Percentiles rank a stretch among this genome's conserved stretches.
These are phyloP conservation scores for Melanostigma gelatinosum DNA, from an alignment of 2,113 vertebrate species.

Conservation along the genomic window DNA sequence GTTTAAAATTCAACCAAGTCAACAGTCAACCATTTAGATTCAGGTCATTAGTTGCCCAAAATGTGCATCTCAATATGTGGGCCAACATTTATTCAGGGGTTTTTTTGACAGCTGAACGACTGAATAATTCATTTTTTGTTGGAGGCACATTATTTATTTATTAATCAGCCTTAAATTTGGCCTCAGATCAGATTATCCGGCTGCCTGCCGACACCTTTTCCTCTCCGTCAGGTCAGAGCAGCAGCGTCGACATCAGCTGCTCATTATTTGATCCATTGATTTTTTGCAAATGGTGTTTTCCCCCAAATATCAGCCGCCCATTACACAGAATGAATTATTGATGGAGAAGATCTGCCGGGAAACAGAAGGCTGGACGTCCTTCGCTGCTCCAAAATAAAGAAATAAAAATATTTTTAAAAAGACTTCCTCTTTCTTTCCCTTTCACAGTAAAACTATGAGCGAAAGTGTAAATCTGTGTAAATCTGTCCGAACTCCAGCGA, in stretches of 20 bases:
- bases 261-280: constrained; percentile 75
- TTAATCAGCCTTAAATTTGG: constrained; percentile 74
- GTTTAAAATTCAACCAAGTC: constrained; percentile 60
- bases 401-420: background rate
- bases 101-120: constrained; percentile 65
- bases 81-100: constrained; percentile 72
- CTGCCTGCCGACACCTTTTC: constrained; percentile 52
- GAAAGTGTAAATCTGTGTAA: constrained; percentile 26
- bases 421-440: background rate
- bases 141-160: constrained; percentile 76
- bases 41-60: constrained; percentile 64
- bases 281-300: constrained; percentile 71
- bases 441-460: background rate
- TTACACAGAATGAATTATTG: constrained; percentile 68
- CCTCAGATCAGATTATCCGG: constrained; percentile 66
- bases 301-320: constrained; percentile 65
- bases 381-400: background rate
- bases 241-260: constrained; percentile 47
- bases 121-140: constrained; percentile 80
- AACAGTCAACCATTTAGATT: constrained; percentile 56
- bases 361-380: constrained; percentile 54
- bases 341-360: constrained; percentile 55
- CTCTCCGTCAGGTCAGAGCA: constrained; percentile 23
- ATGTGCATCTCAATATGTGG: constrained; percentile 74
- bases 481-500: constrained; percentile 27